Conservation (phyloP, 2,888 invertebrate species). For the Ephialtes manifestator region DNA sequence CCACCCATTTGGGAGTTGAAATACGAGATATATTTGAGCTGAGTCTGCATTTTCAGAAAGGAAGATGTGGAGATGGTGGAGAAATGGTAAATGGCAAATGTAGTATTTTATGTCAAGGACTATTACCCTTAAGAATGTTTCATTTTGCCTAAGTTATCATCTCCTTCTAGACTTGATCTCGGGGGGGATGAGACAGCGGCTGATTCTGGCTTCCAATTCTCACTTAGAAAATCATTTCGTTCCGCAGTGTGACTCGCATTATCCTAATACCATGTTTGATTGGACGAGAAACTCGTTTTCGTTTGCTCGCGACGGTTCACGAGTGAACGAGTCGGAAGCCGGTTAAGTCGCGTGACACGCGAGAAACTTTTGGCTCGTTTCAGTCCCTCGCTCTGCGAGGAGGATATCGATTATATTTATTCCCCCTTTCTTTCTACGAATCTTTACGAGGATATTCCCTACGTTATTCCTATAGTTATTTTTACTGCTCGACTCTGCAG, state of each 20-base stretch:
- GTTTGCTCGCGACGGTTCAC: slow-evolving; percentile 14
- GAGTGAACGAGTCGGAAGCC: slow-evolving; percentile 33
- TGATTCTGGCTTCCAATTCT: neutral
- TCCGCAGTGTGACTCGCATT: slow-evolving; percentile 1
- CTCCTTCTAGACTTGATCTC: no score
- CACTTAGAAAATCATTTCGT: neutral
- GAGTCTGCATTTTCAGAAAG: no score
- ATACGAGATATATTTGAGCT: no score
- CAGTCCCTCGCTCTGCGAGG: neutral
- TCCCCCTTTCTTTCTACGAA: slow-evolving; percentile 8
- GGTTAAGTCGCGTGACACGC: slow-evolving; percentile 41
- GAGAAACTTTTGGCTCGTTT: slow-evolving; percentile 32
- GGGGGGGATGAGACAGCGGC: no score
- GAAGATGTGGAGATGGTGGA: no score
- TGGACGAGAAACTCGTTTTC: slow-evolving; percentile 7
- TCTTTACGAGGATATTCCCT: neutral
- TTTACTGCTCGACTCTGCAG: slow-evolving; percentile 36
- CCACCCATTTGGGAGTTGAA: neutral
- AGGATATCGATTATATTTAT: slow-evolving; percentile 4
- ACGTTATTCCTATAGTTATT: slow-evolving; percentile 6
- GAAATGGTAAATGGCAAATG: no score
- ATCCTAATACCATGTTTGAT: slow-evolving; percentile 32
- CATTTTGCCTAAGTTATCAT: no score
- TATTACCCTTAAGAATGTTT: no score
- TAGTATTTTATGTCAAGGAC: no score